phyloP scores from a whole-genome alignment of 2,888 invertebrate genomes.

The Lissocephala sabroskyi region DNA sequence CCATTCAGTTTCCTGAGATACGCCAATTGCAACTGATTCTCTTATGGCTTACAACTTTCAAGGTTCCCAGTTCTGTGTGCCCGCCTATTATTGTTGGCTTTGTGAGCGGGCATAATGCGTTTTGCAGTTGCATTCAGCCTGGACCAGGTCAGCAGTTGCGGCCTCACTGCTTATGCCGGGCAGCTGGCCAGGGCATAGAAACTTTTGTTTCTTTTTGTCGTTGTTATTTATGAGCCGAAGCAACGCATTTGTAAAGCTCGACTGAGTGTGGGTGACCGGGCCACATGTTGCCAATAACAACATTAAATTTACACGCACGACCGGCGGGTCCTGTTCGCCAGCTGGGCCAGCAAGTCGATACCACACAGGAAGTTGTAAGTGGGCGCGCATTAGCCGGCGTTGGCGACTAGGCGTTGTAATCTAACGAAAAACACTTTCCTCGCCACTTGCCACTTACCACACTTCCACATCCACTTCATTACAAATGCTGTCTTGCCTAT shows the following conservation, averaged over 20 bases:
- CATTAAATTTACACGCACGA: constrained; percentile 9
- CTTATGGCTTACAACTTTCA: too few relatives aligned
- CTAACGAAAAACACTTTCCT: neutral
- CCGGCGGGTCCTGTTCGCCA: neutral
- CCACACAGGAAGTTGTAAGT: constrained; percentile 10
- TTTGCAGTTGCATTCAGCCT: constrained; percentile 22
- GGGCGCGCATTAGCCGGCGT: too few relatives aligned
- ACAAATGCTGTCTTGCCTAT: constrained; percentile 34
- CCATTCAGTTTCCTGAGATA: too few relatives aligned
- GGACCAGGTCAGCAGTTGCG: constrained; percentile 28
- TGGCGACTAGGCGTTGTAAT: constrained; percentile 2
- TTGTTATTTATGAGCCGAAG: constrained; percentile 20
- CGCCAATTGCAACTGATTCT: too few relatives aligned
- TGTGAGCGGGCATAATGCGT: constrained; percentile 33
- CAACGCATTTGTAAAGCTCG: constrained; percentile 9
- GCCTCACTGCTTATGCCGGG: constrained; percentile 18
- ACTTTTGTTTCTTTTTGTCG: too few relatives aligned
- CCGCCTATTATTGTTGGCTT: neutral
- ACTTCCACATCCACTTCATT: constrained; percentile 40
- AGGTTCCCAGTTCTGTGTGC: too few relatives aligned
- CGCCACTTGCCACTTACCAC: constrained; percentile 13
- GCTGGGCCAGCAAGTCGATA: neutral
- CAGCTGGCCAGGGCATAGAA: constrained; percentile 10
- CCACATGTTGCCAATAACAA: constrained; percentile 25
- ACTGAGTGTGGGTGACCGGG: neutral